Evolutionary conservation across 2,113 vertebrate genomes (phyloP).

Genomic region (Prochilodus magdalenae): DNA sequence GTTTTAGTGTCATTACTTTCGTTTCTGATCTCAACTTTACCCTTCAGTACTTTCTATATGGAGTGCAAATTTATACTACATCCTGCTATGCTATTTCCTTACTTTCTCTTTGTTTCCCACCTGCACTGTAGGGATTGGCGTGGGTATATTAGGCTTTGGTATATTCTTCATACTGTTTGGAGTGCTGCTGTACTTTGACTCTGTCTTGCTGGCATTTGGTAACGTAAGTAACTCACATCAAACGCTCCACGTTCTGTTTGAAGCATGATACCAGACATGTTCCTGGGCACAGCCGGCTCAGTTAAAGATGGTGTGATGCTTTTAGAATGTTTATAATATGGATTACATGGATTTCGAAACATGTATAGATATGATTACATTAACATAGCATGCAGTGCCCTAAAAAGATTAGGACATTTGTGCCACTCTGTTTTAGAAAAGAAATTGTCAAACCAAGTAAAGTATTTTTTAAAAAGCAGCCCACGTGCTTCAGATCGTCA

Average conservation of each 20-base stretch:
- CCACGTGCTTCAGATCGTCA: no score
- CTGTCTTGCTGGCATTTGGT: conserved; percentile 89
- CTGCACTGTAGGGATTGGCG: conserved; percentile 84
- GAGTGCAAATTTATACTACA: neutral
- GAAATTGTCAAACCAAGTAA: no score
- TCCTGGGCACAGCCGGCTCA: neutral
- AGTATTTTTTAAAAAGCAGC: no score
- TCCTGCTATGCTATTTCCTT: neutral
- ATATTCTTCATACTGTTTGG: conserved; percentile 92
- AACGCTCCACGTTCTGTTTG: neutral
- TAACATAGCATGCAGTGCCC: no score
- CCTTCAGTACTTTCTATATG: neutral
- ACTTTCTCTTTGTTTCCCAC: neutral
- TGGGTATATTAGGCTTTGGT: conserved; percentile 85
- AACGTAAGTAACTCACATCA: conserved; percentile 83
- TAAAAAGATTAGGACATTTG: no score
- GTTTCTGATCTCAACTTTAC: neutral
- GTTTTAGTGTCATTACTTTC: neutral
- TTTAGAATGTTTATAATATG: neutral
- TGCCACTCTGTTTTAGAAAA: no score
- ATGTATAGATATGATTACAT: no score
- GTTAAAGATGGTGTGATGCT: no score
- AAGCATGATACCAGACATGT: neutral
- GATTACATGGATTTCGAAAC: neutral
- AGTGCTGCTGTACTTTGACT: conserved; percentile 89